Conservation (phyloP, 2,113 vertebrate species). For the Catagonus wagneri region DNA sequence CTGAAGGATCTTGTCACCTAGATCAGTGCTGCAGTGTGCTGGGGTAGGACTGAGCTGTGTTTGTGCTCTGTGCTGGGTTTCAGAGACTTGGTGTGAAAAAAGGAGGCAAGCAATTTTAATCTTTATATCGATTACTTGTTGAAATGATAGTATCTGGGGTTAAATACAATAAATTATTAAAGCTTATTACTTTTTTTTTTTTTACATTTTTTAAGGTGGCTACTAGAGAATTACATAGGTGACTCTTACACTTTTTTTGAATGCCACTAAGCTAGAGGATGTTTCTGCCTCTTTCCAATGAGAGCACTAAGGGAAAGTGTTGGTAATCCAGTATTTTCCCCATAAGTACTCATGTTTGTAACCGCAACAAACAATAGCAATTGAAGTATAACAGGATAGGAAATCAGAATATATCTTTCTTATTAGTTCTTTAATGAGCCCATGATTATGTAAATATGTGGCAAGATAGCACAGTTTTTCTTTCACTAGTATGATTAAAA, state of each 20-base stretch:
- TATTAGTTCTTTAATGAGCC: not conserved
- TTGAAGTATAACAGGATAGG: not conserved
- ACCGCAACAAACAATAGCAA: not conserved
- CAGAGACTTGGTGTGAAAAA: not conserved
- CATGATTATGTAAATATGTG: not conserved
- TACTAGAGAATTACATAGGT: not conserved
- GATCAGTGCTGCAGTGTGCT: not conserved
- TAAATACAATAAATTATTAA: conserved; percentile 39
- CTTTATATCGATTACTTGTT: not conserved
- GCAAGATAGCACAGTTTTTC: not conserved
- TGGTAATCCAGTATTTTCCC: not conserved
- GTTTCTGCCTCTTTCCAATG: not conserved
- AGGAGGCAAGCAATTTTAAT: not conserved
- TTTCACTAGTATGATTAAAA: not conserved
- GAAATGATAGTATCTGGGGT: not conserved
- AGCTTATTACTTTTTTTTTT: conserved; percentile 15
- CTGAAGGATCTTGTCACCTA: not conserved
- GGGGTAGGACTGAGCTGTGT: not conserved
- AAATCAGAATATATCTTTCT: not conserved
- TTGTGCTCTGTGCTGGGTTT: not conserved
- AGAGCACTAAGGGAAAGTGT: not conserved
- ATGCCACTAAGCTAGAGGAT: not conserved
- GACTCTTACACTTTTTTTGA: not conserved
- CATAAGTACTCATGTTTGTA: not conserved
- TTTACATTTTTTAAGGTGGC: not conserved